A percentile compares a stretch with the other conserved stretches of the same genome.
Conservation (phyloP, 1,140 invertebrate genomes). For the Nebria ingens region DNA sequence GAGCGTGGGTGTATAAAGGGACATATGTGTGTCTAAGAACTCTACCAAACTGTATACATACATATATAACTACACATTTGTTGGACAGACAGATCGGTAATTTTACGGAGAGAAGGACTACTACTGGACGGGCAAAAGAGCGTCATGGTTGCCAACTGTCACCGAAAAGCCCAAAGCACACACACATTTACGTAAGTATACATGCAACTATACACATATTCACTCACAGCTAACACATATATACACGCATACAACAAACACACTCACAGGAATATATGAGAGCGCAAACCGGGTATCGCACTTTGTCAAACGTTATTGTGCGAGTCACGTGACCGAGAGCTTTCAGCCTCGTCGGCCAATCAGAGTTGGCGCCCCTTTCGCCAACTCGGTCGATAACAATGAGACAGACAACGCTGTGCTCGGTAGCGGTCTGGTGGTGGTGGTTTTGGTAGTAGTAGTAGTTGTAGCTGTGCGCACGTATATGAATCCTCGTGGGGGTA, state of each 20-base stretch:
- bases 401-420: constrained; percentile 1
- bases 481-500: constrained; percentile 1
- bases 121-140: not conserved
- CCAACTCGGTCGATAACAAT: constrained; percentile 1
- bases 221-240: too few species aligned
- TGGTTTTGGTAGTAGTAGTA: not conserved
- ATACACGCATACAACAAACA: too few species aligned
- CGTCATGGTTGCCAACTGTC: constrained; percentile 2
- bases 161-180: not conserved
- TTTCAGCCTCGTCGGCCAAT: not conserved
- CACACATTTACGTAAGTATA: too few species aligned
- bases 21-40: too few species aligned
- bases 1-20: too few species aligned
- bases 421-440: not conserved
- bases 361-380: not conserved
- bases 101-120: not conserved
- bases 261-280: too few species aligned
- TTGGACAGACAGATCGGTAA: not conserved
- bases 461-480: constrained; percentile 4
- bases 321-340: not conserved
- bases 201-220: too few species aligned
- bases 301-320: constrained; percentile 7
- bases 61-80: too few species aligned
- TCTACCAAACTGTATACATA: too few species aligned
- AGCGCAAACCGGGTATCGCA: not conserved